These are phyloP conservation scores for Zapus hudsonius DNA, from an alignment of 2,113 vertebrate species.

Conservation along the genomic window DNA sequence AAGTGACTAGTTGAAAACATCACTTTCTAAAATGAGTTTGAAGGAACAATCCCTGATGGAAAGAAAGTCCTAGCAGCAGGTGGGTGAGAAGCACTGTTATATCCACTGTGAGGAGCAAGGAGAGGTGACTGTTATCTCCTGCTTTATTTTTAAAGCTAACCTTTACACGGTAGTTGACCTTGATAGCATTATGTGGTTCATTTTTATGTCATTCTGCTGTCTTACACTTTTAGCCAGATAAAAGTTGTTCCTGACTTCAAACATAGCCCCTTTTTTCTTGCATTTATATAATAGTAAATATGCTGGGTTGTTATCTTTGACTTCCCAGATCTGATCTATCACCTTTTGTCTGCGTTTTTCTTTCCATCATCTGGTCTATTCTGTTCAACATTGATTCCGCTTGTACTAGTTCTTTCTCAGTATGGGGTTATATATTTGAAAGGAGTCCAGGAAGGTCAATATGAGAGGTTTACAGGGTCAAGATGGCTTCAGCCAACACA, in stretches of 20 bases:
- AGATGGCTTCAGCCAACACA: not conserved
- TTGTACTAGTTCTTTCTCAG: not conserved
- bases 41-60: no score
- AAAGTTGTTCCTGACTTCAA: slow-evolving; percentile 1
- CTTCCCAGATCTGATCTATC: not conserved
- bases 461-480: not conserved
- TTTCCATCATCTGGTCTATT: slow-evolving; percentile 5
- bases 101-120: no score
- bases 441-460: not conserved
- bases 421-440: not conserved
- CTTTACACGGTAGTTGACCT: not conserved
- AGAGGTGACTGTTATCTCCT: no score
- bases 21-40: no score
- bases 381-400: not conserved
- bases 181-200: not conserved
- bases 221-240: not conserved
- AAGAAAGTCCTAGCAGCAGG: no score
- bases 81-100: no score
- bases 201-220: not conserved
- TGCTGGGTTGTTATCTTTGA: not conserved
- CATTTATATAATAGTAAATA: not conserved
- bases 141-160: not conserved
- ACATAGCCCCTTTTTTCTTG: not conserved
- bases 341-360: not conserved
- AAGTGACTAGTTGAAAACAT: no score